These are phyloP conservation scores for Perithous albicinctus DNA, from an alignment of 2,888 invertebrate species.

Conservation along the genomic window DNA sequence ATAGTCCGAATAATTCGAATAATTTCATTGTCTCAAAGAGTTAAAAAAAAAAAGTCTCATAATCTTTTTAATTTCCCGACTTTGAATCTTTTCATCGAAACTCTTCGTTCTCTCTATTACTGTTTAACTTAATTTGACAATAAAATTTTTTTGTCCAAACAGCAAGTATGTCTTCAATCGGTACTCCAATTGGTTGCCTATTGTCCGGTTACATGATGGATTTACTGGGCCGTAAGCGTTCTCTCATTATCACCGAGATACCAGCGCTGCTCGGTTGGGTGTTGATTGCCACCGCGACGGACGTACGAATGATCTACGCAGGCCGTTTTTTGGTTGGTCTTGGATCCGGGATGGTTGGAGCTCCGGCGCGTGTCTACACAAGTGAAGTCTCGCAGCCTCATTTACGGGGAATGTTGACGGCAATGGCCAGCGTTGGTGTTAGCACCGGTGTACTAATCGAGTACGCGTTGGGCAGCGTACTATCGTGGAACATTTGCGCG, in stretches of 20 bases:
- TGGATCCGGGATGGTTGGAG: slow-evolving; percentile 90
- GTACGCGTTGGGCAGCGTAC: slow-evolving; percentile 87
- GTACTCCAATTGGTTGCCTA: slow-evolving; percentile 90
- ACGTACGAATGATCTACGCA: slow-evolving; percentile 88
- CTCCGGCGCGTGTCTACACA: slow-evolving; percentile 90
- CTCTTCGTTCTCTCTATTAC: not conserved
- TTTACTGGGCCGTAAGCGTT: slow-evolving; percentile 88
- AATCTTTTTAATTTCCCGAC: too few species aligned
- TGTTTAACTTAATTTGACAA: not conserved
- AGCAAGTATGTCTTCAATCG: slow-evolving; percentile 89
- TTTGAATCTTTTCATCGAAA: too few species aligned
- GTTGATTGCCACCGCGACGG: slow-evolving; percentile 87
- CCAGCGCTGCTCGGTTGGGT: slow-evolving; percentile 90
- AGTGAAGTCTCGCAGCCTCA: slow-evolving; percentile 91
- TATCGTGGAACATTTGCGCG: slow-evolving; percentile 89
- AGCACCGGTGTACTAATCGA: slow-evolving; percentile 90
- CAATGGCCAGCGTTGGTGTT: slow-evolving; percentile 90
- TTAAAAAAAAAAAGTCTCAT: too few species aligned
- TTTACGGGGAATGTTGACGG: slow-evolving; percentile 90
- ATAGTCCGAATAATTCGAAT: too few species aligned
- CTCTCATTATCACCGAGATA: slow-evolving; percentile 88
- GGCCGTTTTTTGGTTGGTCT: slow-evolving; percentile 89
- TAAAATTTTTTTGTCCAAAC: slow-evolving; percentile 68
- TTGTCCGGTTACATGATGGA: slow-evolving; percentile 91
- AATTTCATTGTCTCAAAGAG: too few species aligned